These are phyloP conservation scores for Tetrapedia diversipes DNA, from an alignment of 2,888 invertebrate species.

Conservation along the genomic window DNA sequence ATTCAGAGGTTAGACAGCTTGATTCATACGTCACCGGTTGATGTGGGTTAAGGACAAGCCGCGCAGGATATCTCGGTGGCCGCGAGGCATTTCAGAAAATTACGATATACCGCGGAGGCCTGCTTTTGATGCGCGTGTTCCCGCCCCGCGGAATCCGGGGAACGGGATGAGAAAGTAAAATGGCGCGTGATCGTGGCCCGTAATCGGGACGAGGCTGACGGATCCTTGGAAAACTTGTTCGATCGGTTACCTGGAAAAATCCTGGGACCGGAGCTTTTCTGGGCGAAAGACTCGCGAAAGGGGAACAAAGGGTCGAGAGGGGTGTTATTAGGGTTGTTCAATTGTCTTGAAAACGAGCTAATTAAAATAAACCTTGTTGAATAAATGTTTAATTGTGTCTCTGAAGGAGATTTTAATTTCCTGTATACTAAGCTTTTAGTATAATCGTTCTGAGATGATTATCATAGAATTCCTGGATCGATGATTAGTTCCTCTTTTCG, in stretches of 20 bases:
- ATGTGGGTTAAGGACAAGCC: conserved; percentile 64
- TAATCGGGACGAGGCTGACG: conserved; percentile 37
- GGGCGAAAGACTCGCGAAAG: too few species aligned
- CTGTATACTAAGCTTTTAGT: too few species aligned
- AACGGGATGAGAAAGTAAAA: background rate
- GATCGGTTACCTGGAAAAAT: background rate
- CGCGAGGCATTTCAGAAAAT: conserved; percentile 55
- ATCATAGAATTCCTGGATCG: too few species aligned
- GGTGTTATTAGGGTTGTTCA: too few species aligned
- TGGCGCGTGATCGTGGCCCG: background rate
- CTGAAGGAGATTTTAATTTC: too few species aligned
- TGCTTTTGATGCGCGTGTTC: conserved; percentile 25
- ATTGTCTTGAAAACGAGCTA: too few species aligned
- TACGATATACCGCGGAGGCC: conserved; percentile 30
- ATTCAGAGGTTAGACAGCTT: conserved; percentile 51
- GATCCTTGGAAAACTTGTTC: conserved; percentile 22
- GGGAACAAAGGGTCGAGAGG: too few species aligned
- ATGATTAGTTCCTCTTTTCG: too few species aligned
- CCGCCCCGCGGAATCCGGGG: background rate
- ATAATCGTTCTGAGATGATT: too few species aligned
- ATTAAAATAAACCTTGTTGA: too few species aligned
- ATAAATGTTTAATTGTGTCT: too few species aligned
- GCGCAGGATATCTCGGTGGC: conserved; percentile 37
- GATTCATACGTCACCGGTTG: conserved; percentile 47
- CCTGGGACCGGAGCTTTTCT: too few species aligned